phyloP scores from a whole-genome alignment of 2,888 invertebrate genomes.

The Plagodis pulveraria region DNA sequence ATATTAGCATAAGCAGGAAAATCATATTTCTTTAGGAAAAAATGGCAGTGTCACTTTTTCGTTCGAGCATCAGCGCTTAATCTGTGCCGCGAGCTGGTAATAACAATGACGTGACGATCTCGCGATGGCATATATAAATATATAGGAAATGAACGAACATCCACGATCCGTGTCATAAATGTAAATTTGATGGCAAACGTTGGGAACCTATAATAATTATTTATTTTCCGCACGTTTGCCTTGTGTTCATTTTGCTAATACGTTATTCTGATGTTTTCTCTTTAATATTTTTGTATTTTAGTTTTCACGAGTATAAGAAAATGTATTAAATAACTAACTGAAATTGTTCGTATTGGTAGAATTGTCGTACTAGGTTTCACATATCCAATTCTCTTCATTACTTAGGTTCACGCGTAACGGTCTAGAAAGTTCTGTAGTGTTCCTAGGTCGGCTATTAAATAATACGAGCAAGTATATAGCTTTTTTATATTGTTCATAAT shows the following conservation, averaged over 20 bases:
- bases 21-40: conserved; percentile 9
- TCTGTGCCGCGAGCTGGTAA: conserved; percentile 39
- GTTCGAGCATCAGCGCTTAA: conserved; percentile 26
- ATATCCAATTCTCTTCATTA: too few relatives aligned
- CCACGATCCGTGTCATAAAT: conserved; percentile 52
- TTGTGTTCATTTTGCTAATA: background rate
- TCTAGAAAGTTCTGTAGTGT: too few relatives aligned
- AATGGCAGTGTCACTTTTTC: conserved; percentile 15
- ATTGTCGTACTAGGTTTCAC: too few relatives aligned
- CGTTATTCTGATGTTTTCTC: background rate
- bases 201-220: conserved; percentile 32
- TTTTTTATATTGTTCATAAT: too few relatives aligned
- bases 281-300: too few relatives aligned
- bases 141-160: conserved; percentile 45
- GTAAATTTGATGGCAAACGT: conserved; percentile 57
- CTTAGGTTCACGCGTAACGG: too few relatives aligned
- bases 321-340: too few relatives aligned
- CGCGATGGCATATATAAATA: conserved; percentile 37
- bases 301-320: too few relatives aligned
- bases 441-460: too few relatives aligned
- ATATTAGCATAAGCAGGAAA: background rate
- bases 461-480: too few relatives aligned
- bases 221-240: conserved; percentile 8
- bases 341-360: too few relatives aligned
- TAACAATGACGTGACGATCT: conserved; percentile 65